Conservation (phyloP, 2,797 vertebrate species). For the Benthosema pterotum region DNA sequence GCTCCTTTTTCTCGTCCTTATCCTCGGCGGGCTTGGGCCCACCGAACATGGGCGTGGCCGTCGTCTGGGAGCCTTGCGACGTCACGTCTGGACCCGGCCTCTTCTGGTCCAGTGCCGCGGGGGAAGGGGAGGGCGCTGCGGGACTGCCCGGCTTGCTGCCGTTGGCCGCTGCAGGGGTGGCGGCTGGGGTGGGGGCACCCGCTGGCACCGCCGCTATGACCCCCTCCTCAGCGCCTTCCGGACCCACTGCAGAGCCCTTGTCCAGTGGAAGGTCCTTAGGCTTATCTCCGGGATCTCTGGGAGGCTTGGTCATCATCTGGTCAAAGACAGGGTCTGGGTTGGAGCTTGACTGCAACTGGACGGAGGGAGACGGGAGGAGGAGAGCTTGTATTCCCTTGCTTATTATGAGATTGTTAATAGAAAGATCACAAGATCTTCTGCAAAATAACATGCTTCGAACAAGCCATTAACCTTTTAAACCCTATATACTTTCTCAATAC, state of each 20-base stretch:
- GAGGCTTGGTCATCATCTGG: constrained; percentile 88
- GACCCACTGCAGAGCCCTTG: constrained; percentile 76
- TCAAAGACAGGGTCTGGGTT: constrained; percentile 89
- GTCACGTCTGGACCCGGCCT: constrained; percentile 90
- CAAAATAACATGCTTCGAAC: background rate
- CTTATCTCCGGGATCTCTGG: constrained; percentile 89
- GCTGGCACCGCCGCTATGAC: constrained; percentile 39
- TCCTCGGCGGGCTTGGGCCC: constrained; percentile 88
- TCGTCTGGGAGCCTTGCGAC: constrained; percentile 96
- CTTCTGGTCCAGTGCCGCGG: constrained; percentile 85
- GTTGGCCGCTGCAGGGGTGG: constrained; percentile 35
- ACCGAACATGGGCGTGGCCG: constrained; percentile 80
- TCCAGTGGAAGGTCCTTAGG: constrained; percentile 90
- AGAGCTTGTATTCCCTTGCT: background rate
- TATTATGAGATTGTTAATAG: background rate
- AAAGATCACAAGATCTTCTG: constrained; percentile 1
- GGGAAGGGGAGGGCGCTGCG: constrained; percentile 83
- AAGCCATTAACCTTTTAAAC: background rate
- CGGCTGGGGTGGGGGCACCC: constrained; percentile 44
- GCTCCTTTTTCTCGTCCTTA: constrained; percentile 93
- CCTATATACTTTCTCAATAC: too few relatives aligned
- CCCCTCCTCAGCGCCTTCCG: constrained; percentile 57
- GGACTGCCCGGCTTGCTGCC: constrained; percentile 90
- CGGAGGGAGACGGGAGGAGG: constrained; percentile 2
- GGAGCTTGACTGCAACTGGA: constrained; percentile 94